phyloP scores from a whole-genome alignment of 2,888 invertebrate genomes.

The Drosophila affinis region DNA sequence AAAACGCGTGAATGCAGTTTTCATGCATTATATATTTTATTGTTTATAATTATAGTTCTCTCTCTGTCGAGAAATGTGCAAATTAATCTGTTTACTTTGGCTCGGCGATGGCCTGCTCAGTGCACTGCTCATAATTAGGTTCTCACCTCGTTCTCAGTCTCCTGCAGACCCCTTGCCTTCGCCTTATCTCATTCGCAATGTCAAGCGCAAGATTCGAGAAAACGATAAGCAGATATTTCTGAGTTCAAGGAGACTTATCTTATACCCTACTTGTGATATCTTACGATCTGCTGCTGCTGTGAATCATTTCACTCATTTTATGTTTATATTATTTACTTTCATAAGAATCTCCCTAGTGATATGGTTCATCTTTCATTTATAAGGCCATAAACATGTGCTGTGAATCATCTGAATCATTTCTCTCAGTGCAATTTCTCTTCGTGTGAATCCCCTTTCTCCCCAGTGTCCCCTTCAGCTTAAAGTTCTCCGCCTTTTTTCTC shows the following conservation, averaged over 20 bases:
- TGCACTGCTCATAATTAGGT: neutral
- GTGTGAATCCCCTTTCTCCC: neutral
- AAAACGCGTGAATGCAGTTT: neutral
- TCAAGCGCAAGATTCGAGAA: slow-evolving; percentile 33
- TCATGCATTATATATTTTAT: neutral
- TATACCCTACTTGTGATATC: neutral
- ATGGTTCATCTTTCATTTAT: neutral
- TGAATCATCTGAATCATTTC: slow-evolving; percentile 3
- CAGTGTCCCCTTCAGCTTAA: slow-evolving; percentile 1
- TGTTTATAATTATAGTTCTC: neutral
- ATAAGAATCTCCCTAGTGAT: too few species aligned
- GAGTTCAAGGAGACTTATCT: neutral
- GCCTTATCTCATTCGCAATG: slow-evolving; percentile 28
- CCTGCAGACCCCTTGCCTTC: neutral
- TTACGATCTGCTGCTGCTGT: neutral
- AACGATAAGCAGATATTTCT: slow-evolving; percentile 23
- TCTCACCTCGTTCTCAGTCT: neutral
- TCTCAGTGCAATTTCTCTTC: slow-evolving; percentile 8
- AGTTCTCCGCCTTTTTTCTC: neutral
- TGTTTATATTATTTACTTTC: neutral
- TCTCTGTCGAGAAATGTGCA: slow-evolving; percentile 5
- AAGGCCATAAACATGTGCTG: too few species aligned
- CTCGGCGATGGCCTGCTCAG: neutral
- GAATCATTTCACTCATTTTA: slow-evolving; percentile 17
- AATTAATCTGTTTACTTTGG: slow-evolving; percentile 16